These are phyloP conservation scores for Macheiramphus alcinus DNA, from an alignment of 2,113 vertebrate genomes.

Conservation along the genomic window DNA sequence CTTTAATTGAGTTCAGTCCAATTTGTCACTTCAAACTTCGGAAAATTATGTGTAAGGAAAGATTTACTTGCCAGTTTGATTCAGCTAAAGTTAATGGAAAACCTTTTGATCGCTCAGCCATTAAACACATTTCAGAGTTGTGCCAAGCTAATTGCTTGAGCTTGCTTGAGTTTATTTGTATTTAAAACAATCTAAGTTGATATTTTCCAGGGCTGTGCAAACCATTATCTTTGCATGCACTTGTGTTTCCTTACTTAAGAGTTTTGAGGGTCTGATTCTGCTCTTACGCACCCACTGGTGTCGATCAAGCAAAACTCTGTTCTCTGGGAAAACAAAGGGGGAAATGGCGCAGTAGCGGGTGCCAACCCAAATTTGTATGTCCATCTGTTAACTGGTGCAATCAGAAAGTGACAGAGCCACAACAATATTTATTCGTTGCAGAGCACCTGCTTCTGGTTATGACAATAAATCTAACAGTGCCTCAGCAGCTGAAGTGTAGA, in stretches of 20 bases:
- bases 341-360: neutral
- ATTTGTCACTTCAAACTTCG: conserved; percentile 71
- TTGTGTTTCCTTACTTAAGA: neutral
- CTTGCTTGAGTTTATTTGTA: conserved; percentile 42
- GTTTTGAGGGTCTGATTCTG: neutral
- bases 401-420: conserved; percentile 29
- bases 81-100: conserved; percentile 68
- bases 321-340: neutral
- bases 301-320: neutral
- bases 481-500: neutral
- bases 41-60: conserved; percentile 71
- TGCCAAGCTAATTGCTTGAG: conserved; percentile 61
- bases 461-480: conserved; percentile 16
- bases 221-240: neutral
- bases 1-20: conserved; percentile 73
- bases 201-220: conserved; percentile 21
- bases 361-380: conserved; percentile 34
- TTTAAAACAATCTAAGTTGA: conserved; percentile 31
- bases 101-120: conserved; percentile 73
- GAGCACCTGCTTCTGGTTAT: conserved; percentile 37
- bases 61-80: conserved; percentile 67
- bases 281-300: neutral
- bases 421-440: conserved; percentile 7
- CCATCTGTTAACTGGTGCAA: conserved; percentile 30
- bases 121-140: conserved; percentile 56